These are phyloP conservation scores for Zygaena filipendulae DNA, from an alignment of 2,888 invertebrate genomes.

Conservation along the genomic window DNA sequence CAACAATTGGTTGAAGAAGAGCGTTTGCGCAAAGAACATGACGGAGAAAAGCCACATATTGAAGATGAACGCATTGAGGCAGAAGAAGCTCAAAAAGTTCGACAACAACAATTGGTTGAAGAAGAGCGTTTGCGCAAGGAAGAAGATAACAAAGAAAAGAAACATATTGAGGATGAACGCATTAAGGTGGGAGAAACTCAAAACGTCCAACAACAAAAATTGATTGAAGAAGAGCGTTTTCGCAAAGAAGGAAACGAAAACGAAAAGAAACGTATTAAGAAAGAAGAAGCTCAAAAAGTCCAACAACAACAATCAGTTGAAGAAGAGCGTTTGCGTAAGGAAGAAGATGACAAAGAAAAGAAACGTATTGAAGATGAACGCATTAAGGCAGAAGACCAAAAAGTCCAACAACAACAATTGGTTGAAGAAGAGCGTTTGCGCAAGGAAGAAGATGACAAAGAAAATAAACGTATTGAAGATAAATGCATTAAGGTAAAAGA, in stretches of 20 bases:
- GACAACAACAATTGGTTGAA: conserved; percentile 11
- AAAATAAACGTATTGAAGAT: no score
- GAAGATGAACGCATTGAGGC: conserved; percentile 13
- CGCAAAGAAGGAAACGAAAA: conserved; percentile 3
- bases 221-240: neutral
- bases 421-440: no score
- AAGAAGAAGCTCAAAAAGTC: conserved; percentile 5
- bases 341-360: neutral
- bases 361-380: conserved; percentile 7
- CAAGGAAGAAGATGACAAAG: no score
- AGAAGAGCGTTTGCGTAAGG: neutral
- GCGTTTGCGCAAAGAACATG: conserved; percentile 3
- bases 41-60: conserved; percentile 9
- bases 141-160: no score
- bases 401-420: no score
- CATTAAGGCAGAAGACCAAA: neutral
- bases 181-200: no score
- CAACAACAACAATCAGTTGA: neutral
- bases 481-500: no score
- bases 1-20: no score
- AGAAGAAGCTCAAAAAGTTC: conserved; percentile 9
- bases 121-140: conserved; percentile 10
- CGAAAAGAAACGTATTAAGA: conserved; percentile 3
- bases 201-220: conserved; percentile 13
- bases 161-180: neutral